phyloP scores from a whole-genome alignment of 2,113 vertebrate genomes.

The Montifringilla adamsi region DNA sequence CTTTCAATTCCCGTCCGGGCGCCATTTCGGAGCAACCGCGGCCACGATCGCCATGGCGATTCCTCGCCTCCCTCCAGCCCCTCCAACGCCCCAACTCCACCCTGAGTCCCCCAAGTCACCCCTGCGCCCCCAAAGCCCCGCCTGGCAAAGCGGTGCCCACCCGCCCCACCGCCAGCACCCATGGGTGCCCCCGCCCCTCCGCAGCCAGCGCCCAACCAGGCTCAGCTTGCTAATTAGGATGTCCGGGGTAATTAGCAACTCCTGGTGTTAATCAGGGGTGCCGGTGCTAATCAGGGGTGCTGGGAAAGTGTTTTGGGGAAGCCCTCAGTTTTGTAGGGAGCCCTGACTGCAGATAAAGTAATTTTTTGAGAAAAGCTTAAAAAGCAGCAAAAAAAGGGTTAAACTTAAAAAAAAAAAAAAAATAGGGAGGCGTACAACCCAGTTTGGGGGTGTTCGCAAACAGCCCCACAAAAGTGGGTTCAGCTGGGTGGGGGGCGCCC shows the following conservation, averaged over 20 bases:
- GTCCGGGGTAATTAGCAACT: neutral
- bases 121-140: neutral
- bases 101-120: neutral
- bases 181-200: neutral
- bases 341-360: neutral
- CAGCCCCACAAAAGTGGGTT: neutral
- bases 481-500: neutral
- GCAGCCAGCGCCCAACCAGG: neutral
- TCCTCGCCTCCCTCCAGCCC: neutral
- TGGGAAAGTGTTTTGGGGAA: neutral
- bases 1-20: neutral
- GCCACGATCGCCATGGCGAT: neutral
- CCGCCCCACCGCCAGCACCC: neutral
- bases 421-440: neutral
- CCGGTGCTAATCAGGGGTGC: neutral
- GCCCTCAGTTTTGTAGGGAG: neutral
- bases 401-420: neutral
- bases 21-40: neutral
- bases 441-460: neutral
- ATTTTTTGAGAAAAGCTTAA: neutral
- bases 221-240: neutral
- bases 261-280: neutral
- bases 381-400: neutral
- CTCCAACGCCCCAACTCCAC: too few species aligned
- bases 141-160: neutral